These are phyloP conservation scores for Linurgus olivaceus DNA, from an alignment of 2,797 vertebrate species.

Conservation along the genomic window DNA sequence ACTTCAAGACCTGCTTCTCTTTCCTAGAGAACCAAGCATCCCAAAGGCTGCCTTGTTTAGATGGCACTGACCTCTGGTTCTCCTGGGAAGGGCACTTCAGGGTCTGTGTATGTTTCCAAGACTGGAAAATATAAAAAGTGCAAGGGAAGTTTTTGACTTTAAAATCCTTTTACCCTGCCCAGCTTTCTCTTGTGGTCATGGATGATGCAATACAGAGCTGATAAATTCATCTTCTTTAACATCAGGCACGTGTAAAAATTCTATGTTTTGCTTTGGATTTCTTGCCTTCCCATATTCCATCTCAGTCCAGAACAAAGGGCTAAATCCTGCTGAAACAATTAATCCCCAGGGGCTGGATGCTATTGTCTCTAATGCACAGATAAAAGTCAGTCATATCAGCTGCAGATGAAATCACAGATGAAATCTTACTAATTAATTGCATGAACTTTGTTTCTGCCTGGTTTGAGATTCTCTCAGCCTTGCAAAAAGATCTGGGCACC, in stretches of 20 bases:
- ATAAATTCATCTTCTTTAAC: background rate
- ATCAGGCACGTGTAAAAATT: background rate
- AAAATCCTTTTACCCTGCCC: background rate
- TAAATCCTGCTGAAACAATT: constrained; percentile 6
- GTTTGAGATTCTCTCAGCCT: constrained; percentile 50
- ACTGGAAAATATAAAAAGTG: background rate
- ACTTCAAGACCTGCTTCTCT: background rate
- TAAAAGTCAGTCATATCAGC: constrained; percentile 48
- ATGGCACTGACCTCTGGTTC: background rate
- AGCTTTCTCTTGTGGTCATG: background rate
- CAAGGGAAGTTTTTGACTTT: background rate
- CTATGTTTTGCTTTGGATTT: background rate
- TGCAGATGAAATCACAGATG: constrained; percentile 48
- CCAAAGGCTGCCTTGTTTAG: background rate
- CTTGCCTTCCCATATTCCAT: background rate
- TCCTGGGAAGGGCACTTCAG: background rate
- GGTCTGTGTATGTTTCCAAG: background rate
- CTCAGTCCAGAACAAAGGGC: constrained; percentile 25
- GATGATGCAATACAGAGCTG: background rate
- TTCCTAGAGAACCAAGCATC: background rate
- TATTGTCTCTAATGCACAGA: background rate
- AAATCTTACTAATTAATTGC: constrained; percentile 56
- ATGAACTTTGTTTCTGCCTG: constrained; percentile 58
- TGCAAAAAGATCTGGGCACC: background rate
- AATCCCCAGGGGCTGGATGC: background rate